These are phyloP conservation scores for Phoeniculus purpureus DNA, from an alignment of 2,797 vertebrate species.

Conservation along the genomic window DNA sequence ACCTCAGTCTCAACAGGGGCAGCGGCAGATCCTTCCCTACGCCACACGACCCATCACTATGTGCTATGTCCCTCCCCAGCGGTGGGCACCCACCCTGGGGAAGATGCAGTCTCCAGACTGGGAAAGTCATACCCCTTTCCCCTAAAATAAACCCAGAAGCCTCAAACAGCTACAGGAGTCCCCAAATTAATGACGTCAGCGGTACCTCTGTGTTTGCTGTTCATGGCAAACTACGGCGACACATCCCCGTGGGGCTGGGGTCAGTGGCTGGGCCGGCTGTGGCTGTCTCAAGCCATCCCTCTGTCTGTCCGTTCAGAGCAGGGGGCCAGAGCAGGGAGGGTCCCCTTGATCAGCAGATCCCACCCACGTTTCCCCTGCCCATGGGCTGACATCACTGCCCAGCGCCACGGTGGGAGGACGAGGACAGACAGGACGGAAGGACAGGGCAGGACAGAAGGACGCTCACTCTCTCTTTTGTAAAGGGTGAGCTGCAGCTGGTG, in stretches of 20 bases:
- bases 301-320: background rate
- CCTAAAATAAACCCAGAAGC: background rate
- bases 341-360: slow-evolving; percentile 48
- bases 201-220: slow-evolving; percentile 47
- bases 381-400: slow-evolving; percentile 81
- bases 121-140: background rate
- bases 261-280: background rate
- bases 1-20: no score
- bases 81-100: rapidly evolving
- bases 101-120: background rate
- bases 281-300: slow-evolving; percentile 7
- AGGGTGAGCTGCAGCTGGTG: background rate
- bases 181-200: no score
- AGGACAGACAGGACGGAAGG: background rate
- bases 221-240: slow-evolving; percentile 24
- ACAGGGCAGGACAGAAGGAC: background rate
- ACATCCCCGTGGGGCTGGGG: background rate
- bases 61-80: rapidly evolving
- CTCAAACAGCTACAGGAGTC: no score
- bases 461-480: background rate
- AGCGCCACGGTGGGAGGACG: slow-evolving; percentile 61
- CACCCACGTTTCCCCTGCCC: slow-evolving; percentile 76
- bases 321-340: background rate
- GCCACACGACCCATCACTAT: rapidly evolving
- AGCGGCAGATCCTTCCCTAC: no score